phyloP scores from a whole-genome alignment of 2,113 vertebrate species.

The Cepphus grylle region DNA sequence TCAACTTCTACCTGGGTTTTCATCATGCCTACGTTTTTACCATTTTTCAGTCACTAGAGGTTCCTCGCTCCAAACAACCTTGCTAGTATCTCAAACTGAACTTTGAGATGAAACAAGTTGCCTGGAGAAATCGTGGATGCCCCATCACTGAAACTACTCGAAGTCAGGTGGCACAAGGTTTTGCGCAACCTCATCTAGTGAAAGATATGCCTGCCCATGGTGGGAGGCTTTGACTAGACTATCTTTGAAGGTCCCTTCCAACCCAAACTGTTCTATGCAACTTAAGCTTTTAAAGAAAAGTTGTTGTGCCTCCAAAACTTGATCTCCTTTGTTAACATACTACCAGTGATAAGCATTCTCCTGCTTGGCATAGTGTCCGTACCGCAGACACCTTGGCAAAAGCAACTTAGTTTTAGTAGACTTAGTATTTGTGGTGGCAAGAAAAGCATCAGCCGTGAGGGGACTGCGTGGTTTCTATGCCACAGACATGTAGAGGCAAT shows the following conservation, averaged over 20 bases:
- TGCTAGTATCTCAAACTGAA: background rate
- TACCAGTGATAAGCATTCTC: rapidly evolving
- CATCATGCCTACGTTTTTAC: background rate
- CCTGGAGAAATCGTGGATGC: background rate
- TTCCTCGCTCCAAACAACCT: background rate
- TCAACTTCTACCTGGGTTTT: background rate
- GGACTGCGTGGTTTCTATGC: background rate
- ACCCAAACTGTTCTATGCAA: background rate
- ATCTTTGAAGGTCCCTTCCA: background rate
- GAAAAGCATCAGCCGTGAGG: background rate
- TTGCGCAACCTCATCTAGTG: background rate
- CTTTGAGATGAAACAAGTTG: background rate
- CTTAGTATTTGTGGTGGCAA: background rate
- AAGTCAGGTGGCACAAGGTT: background rate
- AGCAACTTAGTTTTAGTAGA: rapidly evolving
- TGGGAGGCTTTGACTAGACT: background rate
- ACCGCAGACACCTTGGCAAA: background rate
- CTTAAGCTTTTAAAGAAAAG: background rate
- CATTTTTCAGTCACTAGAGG: background rate
- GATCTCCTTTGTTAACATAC: background rate
- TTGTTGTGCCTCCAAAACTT: background rate
- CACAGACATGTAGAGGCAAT: background rate
- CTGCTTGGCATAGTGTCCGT: rapidly evolving
- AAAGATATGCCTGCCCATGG: background rate
- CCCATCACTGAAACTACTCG: background rate